Evolutionary conservation across 23 tunicate species (phyloP).

Genomic region (Ciona savignyi): DNA sequence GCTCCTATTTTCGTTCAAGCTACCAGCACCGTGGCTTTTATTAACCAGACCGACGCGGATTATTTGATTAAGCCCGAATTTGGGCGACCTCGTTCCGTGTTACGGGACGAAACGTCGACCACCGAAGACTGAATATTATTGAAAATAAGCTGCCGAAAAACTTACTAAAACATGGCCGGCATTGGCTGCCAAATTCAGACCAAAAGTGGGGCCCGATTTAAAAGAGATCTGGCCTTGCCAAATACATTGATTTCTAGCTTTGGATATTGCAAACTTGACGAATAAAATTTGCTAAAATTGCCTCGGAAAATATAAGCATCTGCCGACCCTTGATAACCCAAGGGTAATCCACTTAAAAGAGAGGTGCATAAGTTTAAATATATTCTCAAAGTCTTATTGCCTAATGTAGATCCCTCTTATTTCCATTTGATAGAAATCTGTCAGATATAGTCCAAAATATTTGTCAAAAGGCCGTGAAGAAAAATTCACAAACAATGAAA

Average conservation of each 20-base stretch:
- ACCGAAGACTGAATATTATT: slow-evolving; percentile 8
- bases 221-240: neutral
- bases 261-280: no score
- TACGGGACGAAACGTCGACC: neutral
- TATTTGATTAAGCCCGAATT: neutral
- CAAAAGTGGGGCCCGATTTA: neutral
- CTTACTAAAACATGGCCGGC: slow-evolving; percentile 14
- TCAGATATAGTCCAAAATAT: no score
- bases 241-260: neutral
- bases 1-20: neutral
- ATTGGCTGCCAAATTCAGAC: neutral
- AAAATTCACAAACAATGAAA: no score
- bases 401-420: no score
- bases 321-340: no score
- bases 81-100: neutral
- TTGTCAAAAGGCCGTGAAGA: no score
- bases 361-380: no score
- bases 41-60: neutral
- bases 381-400: no score
- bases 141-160: slow-evolving; percentile 33
- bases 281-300: no score
- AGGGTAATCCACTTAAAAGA: no score
- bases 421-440: no score
- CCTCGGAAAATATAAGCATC: no score
- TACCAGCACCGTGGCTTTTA: neutral